Conservation (phyloP, 2,797 vertebrate species). For the Lepilemur septentrionalis region DNA sequence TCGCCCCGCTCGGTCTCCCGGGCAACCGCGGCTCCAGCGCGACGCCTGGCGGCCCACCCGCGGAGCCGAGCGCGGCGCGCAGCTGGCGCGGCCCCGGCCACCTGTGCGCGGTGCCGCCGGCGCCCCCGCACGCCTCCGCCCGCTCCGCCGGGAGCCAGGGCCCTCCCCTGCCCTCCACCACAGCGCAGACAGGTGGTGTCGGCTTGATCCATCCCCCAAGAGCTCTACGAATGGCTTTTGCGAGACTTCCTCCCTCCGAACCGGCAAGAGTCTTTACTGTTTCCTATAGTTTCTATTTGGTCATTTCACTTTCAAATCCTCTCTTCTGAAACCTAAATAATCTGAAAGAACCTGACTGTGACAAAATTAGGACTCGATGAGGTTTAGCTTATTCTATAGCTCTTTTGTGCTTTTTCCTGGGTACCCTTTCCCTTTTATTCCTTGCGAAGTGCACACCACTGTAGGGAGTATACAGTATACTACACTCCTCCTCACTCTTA, state of each 20-base stretch:
- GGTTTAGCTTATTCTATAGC: neutral
- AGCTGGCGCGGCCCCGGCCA: slow-evolving; percentile 40
- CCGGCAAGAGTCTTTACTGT: neutral
- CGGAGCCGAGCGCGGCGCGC: neutral
- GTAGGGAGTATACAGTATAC: neutral
- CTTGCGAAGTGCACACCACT: neutral
- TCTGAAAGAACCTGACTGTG: neutral
- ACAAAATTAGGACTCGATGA: neutral
- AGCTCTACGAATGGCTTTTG: neutral
- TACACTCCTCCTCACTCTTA: neutral
- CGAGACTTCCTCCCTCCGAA: neutral
- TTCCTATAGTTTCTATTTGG: neutral
- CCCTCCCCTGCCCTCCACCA: accelerated
- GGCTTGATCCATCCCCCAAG: neutral
- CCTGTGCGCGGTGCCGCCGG: slow-evolving; percentile 43
- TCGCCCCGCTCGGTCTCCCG: slow-evolving; percentile 74
- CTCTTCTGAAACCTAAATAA: neutral
- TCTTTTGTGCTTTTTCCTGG: too few relatives aligned
- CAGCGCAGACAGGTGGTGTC: accelerated
- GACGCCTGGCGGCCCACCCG: slow-evolving; percentile 84
- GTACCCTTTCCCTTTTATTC: neutral
- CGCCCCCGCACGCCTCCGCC: neutral
- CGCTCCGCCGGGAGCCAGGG: neutral
- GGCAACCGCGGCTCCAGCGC: slow-evolving; percentile 83
- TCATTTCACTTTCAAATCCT: neutral